Evolutionary conservation across 2,888 invertebrate genomes (phyloP).

Genomic region (Agonopterix subpropinquella): DNA sequence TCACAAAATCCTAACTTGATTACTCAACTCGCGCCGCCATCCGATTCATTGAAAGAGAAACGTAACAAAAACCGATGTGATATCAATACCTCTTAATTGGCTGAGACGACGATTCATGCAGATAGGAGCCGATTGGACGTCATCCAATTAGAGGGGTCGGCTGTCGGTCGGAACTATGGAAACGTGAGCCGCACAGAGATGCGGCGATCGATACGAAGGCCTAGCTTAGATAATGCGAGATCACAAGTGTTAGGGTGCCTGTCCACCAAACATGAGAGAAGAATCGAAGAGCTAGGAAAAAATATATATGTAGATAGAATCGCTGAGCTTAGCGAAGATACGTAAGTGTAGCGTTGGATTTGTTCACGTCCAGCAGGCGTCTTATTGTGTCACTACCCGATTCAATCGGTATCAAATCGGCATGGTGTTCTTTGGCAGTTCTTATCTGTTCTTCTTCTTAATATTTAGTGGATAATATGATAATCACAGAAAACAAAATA

Average conservation of each 20-base stretch:
- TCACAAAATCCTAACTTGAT: not conserved
- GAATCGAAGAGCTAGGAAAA: too few relatives aligned
- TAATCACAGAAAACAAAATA: too few relatives aligned
- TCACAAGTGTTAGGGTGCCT: not conserved
- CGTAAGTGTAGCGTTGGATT: too few relatives aligned
- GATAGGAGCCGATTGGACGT: constrained; percentile 17
- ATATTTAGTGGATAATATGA: too few relatives aligned
- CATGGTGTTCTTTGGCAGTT: too few relatives aligned
- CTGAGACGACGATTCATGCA: constrained; percentile 16
- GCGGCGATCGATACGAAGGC: constrained; percentile 20
- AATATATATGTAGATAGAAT: too few relatives aligned
- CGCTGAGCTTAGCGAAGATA: too few relatives aligned
- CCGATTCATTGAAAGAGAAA: constrained; percentile 1
- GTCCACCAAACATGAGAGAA: too few relatives aligned
- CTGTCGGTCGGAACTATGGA: constrained; percentile 10
- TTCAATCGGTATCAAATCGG: too few relatives aligned
- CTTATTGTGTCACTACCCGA: too few relatives aligned
- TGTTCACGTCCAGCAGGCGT: too few relatives aligned
- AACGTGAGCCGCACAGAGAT: constrained; percentile 21
- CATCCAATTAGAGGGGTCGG: constrained; percentile 32
- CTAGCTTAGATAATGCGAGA: not conserved
- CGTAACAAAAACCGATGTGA: constrained; percentile 21
- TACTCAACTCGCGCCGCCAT: not conserved
- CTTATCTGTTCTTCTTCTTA: too few relatives aligned
- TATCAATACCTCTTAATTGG: constrained; percentile 37